Conservation (phyloP, 2,888 invertebrate species). For the Saturnia pavonia region DNA sequence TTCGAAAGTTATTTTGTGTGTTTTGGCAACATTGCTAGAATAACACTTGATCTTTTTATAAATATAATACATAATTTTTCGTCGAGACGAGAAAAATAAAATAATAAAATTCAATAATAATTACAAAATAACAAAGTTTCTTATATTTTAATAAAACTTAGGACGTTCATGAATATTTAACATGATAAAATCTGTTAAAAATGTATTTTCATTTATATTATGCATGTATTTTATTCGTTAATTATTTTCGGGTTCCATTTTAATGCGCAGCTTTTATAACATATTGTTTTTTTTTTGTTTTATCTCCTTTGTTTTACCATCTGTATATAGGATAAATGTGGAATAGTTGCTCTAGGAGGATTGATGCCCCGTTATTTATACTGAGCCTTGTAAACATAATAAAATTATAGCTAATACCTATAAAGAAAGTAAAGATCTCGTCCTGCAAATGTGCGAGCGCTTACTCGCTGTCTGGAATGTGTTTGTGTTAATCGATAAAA, state of each 20-base stretch:
- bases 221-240: conserved; percentile 9
- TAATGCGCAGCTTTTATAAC: neutral
- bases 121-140: conserved; percentile 12
- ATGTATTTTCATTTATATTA: neutral
- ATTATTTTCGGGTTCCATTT: neutral
- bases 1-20: neutral
- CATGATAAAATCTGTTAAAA: conserved; percentile 10
- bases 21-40: neutral
- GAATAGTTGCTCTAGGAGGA: too few relatives aligned
- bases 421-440: too few relatives aligned
- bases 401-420: too few relatives aligned
- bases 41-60: neutral
- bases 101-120: conserved; percentile 2
- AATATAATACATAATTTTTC: neutral
- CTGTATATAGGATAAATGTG: too few relatives aligned
- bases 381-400: too few relatives aligned
- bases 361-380: too few relatives aligned
- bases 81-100: conserved; percentile 9
- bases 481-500: too few relatives aligned
- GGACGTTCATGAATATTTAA: conserved; percentile 34
- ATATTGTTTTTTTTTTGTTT: neutral
- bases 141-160: conserved; percentile 28
- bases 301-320: too few relatives aligned
- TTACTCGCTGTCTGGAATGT: too few relatives aligned
- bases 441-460: too few relatives aligned